Base-by-base conservation (phyloP, 2,113 vertebrate genomes). In the Nestor notabilis region DNA sequence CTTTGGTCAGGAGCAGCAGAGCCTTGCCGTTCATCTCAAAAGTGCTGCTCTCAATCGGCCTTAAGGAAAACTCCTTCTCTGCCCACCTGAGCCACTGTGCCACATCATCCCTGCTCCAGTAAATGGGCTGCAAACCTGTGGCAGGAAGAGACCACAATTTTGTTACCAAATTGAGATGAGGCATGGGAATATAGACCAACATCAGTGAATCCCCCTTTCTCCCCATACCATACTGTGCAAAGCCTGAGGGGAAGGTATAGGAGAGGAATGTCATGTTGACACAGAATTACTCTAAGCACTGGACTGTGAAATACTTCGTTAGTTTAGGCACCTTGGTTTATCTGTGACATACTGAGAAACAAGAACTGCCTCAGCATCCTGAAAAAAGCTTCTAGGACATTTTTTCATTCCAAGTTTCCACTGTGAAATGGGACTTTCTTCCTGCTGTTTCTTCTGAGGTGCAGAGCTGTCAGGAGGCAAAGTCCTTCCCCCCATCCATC, bases 1-100 rank as follows among this genome's bases (percentile, higher is more conserved):
- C 99, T 98, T 99, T 99, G 98, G 99, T 99, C 96, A 99, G 99
- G 77, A 99, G 99, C 96, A 99, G 98, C 93, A 99, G 98, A 33
- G 99, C 99, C 95, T 99, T 99, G 91, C 99, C 99, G 0, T 99
- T 99, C 99, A 99, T 99, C 98, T 99, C 99, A 81, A 99, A 99
- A 4, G 99, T 99, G 97, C 97, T 98, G 91, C 99, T 99, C 97
- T 99, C 99, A 94, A 99, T 99, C 0, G 99, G 98, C 81, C 99
- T 98, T 91, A 99, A 97, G 43, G 99, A 99, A 82, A 99, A 99
- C 95, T 99, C 99, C 76, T 98, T 98, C 97, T 99, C 99, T 0
- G 99, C 99, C 99, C 99, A 99, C 39, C 98, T 98, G 84, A 99
- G 98, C 99, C 99, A 99, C 97, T 99, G 99, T 74, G 97, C 98